Percentiles rank a stretch among this genome's conserved stretches.
These are phyloP conservation scores for Lepidocyrtoides sp. DNA, from an alignment of 2,888 invertebrate genomes.

Conservation along the genomic window DNA sequence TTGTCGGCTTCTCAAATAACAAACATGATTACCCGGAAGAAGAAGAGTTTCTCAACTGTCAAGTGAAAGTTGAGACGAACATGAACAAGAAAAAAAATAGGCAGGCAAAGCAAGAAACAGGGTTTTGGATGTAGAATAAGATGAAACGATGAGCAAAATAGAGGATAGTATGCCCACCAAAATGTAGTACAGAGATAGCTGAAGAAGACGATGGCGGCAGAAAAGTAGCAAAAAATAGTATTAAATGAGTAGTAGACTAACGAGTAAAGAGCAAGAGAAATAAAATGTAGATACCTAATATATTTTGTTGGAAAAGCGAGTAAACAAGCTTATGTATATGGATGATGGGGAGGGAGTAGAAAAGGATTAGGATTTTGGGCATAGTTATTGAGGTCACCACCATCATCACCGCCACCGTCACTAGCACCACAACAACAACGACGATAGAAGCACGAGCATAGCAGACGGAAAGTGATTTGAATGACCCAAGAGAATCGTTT, in stretches of 20 bases:
- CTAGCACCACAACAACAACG: constrained; percentile 1
- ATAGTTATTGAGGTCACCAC: constrained; percentile 70
- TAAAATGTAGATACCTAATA: constrained; percentile 28
- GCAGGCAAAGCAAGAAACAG: too few species aligned
- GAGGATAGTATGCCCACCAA: not conserved
- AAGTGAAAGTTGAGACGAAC: constrained; percentile 53
- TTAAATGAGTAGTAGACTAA: constrained; percentile 37
- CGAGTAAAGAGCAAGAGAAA: constrained; percentile 15
- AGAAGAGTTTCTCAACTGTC: not conserved
- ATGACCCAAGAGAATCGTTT: constrained; percentile 72
- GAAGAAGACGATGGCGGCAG: not conserved
- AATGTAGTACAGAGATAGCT: not conserved
- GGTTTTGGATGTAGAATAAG: not conserved
- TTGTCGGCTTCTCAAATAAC: constrained; percentile 58
- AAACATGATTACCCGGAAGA: constrained; percentile 28
- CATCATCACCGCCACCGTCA: constrained; percentile 23
- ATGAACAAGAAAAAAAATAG: too few species aligned
- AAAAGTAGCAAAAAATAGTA: not conserved
- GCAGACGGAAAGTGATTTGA: constrained; percentile 79
- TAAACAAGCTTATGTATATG: constrained; percentile 32
- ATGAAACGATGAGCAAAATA: constrained; percentile 1
- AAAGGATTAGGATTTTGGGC: constrained; percentile 51
- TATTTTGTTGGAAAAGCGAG: not conserved
- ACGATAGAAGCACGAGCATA: not conserved
- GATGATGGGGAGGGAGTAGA: not conserved